Evolutionary conservation across 2,888 invertebrate genomes (phyloP).

Genomic region (Agriotes lineatus): DNA sequence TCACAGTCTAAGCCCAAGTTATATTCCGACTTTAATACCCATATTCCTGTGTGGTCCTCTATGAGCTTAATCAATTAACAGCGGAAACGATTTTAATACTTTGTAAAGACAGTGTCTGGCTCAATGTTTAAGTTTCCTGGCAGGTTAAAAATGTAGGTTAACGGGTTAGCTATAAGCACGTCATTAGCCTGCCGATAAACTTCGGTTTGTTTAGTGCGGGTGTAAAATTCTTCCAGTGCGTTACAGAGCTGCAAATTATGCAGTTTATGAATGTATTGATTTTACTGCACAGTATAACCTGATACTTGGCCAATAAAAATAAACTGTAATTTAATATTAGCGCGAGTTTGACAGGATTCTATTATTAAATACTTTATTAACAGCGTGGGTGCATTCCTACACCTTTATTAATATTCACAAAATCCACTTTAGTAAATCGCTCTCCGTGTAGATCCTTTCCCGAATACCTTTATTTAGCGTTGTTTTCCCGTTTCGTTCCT

Average conservation of each 20-base stretch:
- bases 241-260: neutral
- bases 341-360: constrained; percentile 7
- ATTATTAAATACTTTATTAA: constrained; percentile 27
- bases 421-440: neutral
- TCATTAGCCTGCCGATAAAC: too few relatives aligned
- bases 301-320: constrained; percentile 23
- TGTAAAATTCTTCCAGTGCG: neutral
- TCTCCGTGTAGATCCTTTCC: too few relatives aligned
- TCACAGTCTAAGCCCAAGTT: constrained; percentile 44
- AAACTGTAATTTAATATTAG: constrained; percentile 20
- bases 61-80: constrained; percentile 54
- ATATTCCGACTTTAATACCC: constrained; percentile 49
- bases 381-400: constrained; percentile 2
- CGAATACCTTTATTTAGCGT: too few relatives aligned
- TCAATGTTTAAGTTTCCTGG: neutral
- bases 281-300: constrained; percentile 13
- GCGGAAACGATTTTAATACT: constrained; percentile 49
- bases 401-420: neutral
- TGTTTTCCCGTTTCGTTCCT: too few relatives aligned
- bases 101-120: neutral
- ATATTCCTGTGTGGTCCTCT: constrained; percentile 47
- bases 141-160: neutral
- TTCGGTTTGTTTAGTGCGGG: too few relatives aligned
- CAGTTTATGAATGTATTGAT: constrained; percentile 20
- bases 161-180: neutral